phyloP scores from a whole-genome alignment of 2,888 invertebrate species.

The Conops quadrifasciatus region DNA sequence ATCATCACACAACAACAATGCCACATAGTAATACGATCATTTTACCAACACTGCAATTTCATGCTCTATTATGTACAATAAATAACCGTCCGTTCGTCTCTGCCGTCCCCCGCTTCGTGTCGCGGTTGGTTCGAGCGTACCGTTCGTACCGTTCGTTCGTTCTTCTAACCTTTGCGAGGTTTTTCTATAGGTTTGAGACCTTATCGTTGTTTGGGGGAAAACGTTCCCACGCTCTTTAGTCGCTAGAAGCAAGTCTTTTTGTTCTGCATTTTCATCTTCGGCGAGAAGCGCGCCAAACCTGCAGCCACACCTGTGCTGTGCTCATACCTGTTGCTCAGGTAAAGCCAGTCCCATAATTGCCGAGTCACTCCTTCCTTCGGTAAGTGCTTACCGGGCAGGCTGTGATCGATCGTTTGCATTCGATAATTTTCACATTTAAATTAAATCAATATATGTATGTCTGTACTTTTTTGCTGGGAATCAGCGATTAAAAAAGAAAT shows the following conservation, averaged over 20 bases:
- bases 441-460: constrained; percentile 5
- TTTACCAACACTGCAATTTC: too few relatives aligned
- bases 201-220: neutral
- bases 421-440: neutral
- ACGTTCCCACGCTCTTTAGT: constrained; percentile 24
- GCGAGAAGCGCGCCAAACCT: constrained; percentile 35
- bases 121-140: too few relatives aligned
- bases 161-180: neutral
- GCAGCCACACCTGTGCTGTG: constrained; percentile 33
- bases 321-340: neutral
- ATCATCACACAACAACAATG: neutral
- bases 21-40: neutral
- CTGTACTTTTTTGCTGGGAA: neutral
- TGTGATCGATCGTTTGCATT: constrained; percentile 10
- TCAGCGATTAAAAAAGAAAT: neutral
- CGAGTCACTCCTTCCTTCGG: neutral
- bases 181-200: neutral
- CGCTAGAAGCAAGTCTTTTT: neutral
- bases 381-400: constrained; percentile 13
- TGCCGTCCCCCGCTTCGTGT: too few relatives aligned
- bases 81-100: too few relatives aligned
- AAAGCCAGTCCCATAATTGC: too few relatives aligned
- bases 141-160: neutral
- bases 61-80: too few relatives aligned
- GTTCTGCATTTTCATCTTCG: neutral